Base-by-base conservation (phyloP, 2,113 vertebrate species). In the Centropristis striata region DNA sequence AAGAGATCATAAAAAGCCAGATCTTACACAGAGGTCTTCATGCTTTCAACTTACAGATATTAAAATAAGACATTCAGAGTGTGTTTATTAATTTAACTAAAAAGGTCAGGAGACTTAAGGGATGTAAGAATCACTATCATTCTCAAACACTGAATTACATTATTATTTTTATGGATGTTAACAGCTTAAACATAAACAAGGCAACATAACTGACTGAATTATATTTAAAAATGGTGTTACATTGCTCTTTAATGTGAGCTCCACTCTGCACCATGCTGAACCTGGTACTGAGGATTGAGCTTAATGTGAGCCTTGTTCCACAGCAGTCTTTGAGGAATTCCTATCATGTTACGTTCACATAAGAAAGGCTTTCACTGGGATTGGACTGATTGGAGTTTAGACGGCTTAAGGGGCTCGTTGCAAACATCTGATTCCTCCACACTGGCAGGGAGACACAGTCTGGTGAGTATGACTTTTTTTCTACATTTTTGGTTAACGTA, bases 391-490 rank as follows among this genome's bases (percentile, higher is more conserved):
- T 71, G 32, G 75, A 88, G 75, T 69, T 73, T 42, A 84, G 70
- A 41, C 68, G 70, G 81, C 50, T 90, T 90, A 86, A 85, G 46
- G 71, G 39, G 54, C 46, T 63, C 47, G 21, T 57, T n/a, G 67
- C 77, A 91, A 88, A 88, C 84, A 74, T 27, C 59, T 36, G 59
- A 87, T 81, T 86, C 58, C 69, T 78, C 15, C 85, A 74, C 73
- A 77, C 60, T 71, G 73, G 65, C 69, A 15, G 36, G 21, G 1
- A 68, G 69, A 8, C 53, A 67, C 61, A 59, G 71, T 36, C 79
- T 42, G 86, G 92, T 92, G 55, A 92, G 90, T 81, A 72, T 20
- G 18, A 53, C 12, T n/a, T 80, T 65, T 61, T 49, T n/a, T n/a
- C n/a, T 10, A 13, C 4, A 54, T 50, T 39, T 46, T 61, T 63